A percentile compares a stretch with the other conserved stretches of the same genome.
Evolutionary conservation across 92 coral and sea anemone species (phyloP).

Genomic region (Virgularia gustaviana): DNA sequence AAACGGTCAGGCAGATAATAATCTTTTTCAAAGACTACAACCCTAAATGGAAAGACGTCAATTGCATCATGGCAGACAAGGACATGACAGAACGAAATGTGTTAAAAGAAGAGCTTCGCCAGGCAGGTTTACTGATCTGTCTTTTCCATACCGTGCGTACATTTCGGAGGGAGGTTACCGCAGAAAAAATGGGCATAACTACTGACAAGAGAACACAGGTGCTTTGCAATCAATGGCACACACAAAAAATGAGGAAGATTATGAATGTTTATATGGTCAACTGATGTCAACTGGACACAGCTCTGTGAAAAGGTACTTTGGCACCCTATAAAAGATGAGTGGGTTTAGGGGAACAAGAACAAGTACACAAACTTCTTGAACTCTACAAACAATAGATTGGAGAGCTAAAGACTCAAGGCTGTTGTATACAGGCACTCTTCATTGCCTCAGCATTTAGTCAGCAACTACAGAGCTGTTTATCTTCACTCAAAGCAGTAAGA

Average conservation of each 20-base stretch:
- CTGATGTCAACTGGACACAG: conserved; percentile 27
- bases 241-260: conserved; percentile 17
- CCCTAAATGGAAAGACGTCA: conserved; percentile 17
- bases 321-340: conserved; percentile 39
- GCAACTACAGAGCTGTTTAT: conserved; percentile 38
- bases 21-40: conserved; percentile 35
- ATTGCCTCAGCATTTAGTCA: conserved; percentile 45
- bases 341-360: conserved; percentile 25
- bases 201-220: conserved; percentile 41
- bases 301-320: conserved; percentile 41
- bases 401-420: conserved; percentile 46
- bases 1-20: conserved; percentile 39
- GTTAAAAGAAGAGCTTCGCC: conserved; percentile 40
- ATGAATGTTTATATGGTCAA: conserved; percentile 3
- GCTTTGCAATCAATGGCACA: conserved; percentile 42
- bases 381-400: conserved; percentile 51
- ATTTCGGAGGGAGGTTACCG: conserved; percentile 40
- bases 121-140: conserved; percentile 40
- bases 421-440: conserved; percentile 40
- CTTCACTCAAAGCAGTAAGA: conserved; percentile 36
- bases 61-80: conserved; percentile 51
- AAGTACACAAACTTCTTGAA: conserved; percentile 30
- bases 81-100: conserved; percentile 47
- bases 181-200: conserved; percentile 46
- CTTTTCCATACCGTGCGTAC: conserved; percentile 45